phyloP scores from a whole-genome alignment of 1,140 invertebrate genomes.

The Saxidomus purpurata region DNA sequence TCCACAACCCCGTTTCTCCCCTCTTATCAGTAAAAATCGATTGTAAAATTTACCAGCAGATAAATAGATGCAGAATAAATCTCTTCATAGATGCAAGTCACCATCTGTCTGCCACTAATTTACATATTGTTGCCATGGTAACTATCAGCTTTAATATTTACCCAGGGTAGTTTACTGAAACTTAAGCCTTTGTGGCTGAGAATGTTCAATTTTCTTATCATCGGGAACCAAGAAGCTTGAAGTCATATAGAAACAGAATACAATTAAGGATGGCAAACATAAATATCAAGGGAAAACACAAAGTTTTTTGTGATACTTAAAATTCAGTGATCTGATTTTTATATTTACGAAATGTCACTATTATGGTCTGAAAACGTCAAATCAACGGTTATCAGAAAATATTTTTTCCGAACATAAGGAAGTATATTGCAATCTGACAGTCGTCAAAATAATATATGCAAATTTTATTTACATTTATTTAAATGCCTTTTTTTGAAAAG shows the following conservation, averaged over 20 bases:
- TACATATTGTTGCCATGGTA: constrained; percentile 65
- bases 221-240: not conserved
- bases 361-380: constrained; percentile 13
- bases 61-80: constrained; percentile 66
- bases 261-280: constrained; percentile 12
- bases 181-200: not conserved
- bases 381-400: constrained; percentile 3
- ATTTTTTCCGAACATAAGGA: not conserved
- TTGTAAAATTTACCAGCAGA: constrained; percentile 64
- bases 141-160: constrained; percentile 66
- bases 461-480: constrained; percentile 42
- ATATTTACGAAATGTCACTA: constrained; percentile 43
- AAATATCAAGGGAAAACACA: constrained; percentile 33
- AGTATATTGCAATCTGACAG: constrained; percentile 14
- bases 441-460: constrained; percentile 5
- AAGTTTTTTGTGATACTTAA: constrained; percentile 30
- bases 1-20: not conserved
- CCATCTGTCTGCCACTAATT: constrained; percentile 59
- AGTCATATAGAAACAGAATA: constrained; percentile 25
- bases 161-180: constrained; percentile 60
- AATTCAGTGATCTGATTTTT: constrained; percentile 38
- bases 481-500: not conserved
- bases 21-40: constrained; percentile 52
- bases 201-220: constrained; percentile 38
- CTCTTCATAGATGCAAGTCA: constrained; percentile 57